phyloP scores from a whole-genome alignment of 2,113 vertebrate genomes.

The Rhea pennata region DNA sequence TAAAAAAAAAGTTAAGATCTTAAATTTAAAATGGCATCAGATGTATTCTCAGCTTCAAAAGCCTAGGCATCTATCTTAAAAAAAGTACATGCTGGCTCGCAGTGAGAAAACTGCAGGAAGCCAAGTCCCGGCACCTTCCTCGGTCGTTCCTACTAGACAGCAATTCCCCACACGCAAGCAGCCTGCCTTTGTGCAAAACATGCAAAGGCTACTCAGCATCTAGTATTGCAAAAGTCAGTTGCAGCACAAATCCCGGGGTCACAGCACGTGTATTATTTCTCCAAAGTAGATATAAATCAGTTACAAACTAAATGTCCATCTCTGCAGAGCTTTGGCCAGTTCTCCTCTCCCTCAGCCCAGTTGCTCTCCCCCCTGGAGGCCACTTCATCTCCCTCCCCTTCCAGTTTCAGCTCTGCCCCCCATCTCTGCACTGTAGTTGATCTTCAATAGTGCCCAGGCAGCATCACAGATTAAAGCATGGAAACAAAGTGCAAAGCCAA shows the following conservation, averaged over 20 bases:
- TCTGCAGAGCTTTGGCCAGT: background rate
- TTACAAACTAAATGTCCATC: background rate
- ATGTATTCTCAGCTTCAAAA: background rate
- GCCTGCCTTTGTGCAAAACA: background rate
- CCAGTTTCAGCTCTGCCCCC: background rate
- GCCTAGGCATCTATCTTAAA: background rate
- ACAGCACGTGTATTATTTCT: background rate
- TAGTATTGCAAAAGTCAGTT: background rate
- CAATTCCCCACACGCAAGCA: background rate
- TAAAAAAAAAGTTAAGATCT: background rate
- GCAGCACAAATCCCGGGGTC: background rate
- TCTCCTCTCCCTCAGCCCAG: background rate
- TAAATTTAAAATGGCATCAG: background rate
- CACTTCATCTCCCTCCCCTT: background rate
- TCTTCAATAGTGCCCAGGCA: background rate
- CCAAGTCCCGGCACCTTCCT: background rate
- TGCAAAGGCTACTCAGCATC: background rate
- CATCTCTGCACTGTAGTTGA: too few species aligned
- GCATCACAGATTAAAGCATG: background rate
- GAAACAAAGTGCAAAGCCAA: background rate
- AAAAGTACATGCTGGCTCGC: background rate
- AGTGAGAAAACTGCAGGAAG: background rate
- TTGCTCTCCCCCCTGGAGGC: background rate
- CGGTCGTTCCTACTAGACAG: background rate
- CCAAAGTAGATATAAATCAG: background rate